Evolutionary conservation across 2,888 invertebrate genomes (phyloP).

Genomic region (Drosophila conformis): DNA sequence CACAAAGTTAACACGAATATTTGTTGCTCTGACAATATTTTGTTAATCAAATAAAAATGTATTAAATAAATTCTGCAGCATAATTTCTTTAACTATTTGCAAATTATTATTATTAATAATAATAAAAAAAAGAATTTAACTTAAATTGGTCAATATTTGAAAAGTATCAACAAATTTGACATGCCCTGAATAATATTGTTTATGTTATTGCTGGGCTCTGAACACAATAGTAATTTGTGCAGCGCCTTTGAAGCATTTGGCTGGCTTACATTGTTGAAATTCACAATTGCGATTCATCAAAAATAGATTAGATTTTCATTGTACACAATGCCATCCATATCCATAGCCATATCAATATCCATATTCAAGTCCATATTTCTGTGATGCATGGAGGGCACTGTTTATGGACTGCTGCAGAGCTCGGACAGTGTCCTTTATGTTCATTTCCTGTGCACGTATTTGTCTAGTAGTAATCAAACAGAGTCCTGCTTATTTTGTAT

Average conservation of each 20-base stretch:
- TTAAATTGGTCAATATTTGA: neutral
- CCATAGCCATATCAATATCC: slow-evolving; percentile 30
- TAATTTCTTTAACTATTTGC: neutral
- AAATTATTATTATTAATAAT: neutral
- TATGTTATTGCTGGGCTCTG: neutral
- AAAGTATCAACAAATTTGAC: neutral
- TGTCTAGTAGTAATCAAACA: slow-evolving; percentile 62
- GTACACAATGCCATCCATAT: slow-evolving; percentile 49
- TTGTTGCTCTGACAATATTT: slow-evolving; percentile 18
- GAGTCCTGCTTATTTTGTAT: slow-evolving; percentile 51
- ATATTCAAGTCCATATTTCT: slow-evolving; percentile 15
- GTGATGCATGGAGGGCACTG: slow-evolving; percentile 33
- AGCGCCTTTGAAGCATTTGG: slow-evolving; percentile 41
- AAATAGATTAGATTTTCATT: slow-evolving; percentile 78
- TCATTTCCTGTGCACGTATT: slow-evolving; percentile 52
- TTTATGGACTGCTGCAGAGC: slow-evolving; percentile 21
- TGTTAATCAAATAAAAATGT: neutral
- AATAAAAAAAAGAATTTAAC: neutral
- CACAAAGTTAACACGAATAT: neutral
- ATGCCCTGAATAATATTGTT: neutral
- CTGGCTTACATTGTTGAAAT: slow-evolving; percentile 61
- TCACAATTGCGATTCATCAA: slow-evolving; percentile 79
- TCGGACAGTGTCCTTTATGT: slow-evolving; percentile 20
- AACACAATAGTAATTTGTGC: slow-evolving; percentile 41
- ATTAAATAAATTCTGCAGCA: neutral